phyloP scores from a whole-genome alignment of 2,797 vertebrate genomes.

The Apogon hyalosoma region DNA sequence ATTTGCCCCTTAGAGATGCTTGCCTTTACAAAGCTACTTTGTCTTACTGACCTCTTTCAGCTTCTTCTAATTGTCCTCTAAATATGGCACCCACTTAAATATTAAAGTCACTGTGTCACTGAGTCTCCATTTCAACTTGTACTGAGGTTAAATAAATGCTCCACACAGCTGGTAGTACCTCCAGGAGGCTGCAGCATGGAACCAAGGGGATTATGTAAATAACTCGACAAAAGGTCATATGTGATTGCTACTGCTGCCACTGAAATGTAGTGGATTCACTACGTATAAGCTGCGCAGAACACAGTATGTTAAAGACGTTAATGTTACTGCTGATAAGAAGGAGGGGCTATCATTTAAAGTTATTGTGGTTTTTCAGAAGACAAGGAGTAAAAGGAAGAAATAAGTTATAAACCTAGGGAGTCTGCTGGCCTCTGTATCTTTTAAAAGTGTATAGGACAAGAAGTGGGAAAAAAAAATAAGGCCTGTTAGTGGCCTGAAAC shows the following conservation, averaged over 20 bases:
- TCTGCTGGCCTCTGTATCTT: constrained; percentile 50
- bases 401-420: constrained; percentile 46
- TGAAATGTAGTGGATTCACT: constrained; percentile 46
- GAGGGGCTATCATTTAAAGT: constrained; percentile 41
- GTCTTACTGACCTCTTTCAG: constrained; percentile 4
- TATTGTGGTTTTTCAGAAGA: constrained; percentile 45
- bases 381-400: constrained; percentile 45
- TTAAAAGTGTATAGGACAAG: constrained; percentile 76
- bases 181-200: constrained; percentile 56
- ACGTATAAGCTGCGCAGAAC: constrained; percentile 18
- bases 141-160: constrained; percentile 69
- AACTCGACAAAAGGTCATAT: constrained; percentile 69
- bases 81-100: constrained; percentile 52
- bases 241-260: constrained; percentile 57
- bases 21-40: constrained; percentile 18
- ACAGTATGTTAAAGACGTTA: constrained; percentile 33
- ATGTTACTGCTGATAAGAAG: constrained; percentile 49
- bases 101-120: constrained; percentile 59
- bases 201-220: constrained; percentile 81
- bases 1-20: constrained; percentile 59
- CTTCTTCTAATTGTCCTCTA: constrained; percentile 49
- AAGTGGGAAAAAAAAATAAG: constrained; percentile 42
- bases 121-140: constrained; percentile 44
- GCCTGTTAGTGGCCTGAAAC: constrained; percentile 50
- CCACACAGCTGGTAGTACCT: constrained; percentile 59